These are phyloP conservation scores for Micromys minutus DNA, from an alignment of 2,113 vertebrate genomes.

Conservation along the genomic window DNA sequence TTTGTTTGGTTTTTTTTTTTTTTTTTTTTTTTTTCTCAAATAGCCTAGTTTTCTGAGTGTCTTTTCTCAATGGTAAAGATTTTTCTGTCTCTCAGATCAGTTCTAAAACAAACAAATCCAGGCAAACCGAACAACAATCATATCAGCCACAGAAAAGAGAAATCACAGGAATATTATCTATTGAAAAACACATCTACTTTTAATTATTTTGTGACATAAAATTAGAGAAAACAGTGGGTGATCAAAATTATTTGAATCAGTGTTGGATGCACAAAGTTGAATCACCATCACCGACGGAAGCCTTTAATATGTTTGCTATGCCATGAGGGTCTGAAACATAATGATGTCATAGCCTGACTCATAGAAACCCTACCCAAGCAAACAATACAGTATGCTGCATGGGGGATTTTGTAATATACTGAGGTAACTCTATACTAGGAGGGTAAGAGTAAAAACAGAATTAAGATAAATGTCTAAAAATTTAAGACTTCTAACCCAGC, in stretches of 20 bases:
- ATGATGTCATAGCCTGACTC: neutral
- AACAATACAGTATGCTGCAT: neutral
- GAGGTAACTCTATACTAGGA: neutral
- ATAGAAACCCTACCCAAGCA: neutral
- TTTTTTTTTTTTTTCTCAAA: neutral
- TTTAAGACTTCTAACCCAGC: neutral
- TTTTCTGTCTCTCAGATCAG: neutral
- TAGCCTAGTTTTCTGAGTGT: neutral
- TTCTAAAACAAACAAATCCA: neutral
- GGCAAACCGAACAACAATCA: neutral
- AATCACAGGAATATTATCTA: neutral
- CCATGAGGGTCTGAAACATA: neutral
- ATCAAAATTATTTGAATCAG: neutral
- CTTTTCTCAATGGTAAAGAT: neutral
- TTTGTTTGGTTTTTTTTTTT: too few species aligned
- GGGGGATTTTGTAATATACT: neutral
- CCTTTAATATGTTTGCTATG: neutral
- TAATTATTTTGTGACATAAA: neutral
- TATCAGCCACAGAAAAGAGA: neutral
- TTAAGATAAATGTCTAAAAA: neutral
- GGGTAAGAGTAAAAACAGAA: neutral
- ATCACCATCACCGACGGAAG: neutral
- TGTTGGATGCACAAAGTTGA: neutral
- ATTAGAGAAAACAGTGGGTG: neutral
- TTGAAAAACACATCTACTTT: neutral